Conservation (phyloP, 2,797 vertebrate genomes). For the Australoheros facetus region DNA sequence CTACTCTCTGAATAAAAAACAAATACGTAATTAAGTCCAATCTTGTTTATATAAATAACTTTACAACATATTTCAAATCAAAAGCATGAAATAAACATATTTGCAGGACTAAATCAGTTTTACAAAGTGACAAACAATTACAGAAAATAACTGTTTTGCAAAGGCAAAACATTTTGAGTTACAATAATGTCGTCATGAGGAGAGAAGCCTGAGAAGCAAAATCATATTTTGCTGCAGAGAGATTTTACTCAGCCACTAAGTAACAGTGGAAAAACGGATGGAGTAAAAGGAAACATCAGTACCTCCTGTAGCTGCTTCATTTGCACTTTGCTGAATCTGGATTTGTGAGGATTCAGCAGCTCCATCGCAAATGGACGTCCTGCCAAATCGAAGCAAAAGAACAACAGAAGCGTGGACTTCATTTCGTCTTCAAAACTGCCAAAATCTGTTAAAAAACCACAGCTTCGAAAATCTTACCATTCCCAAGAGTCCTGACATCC, state of each 20-base stretch:
- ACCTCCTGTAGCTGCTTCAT: slow-evolving; percentile 95
- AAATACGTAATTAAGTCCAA: background rate
- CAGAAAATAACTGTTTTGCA: background rate
- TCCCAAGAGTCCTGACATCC: slow-evolving; percentile 95
- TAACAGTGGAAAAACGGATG: background rate
- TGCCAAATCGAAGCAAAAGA: slow-evolving; percentile 53
- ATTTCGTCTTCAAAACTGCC: background rate
- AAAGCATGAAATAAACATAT: background rate
- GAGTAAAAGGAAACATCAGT: background rate
- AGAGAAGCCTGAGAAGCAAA: background rate
- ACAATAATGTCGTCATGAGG: background rate
- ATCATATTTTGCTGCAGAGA: background rate
- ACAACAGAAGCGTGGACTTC: background rate
- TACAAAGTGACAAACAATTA: background rate
- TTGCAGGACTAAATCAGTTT: background rate
- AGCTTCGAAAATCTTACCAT: slow-evolving; percentile 78
- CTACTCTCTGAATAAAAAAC: background rate
- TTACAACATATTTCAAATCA: background rate
- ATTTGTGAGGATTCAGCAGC: slow-evolving; percentile 91
- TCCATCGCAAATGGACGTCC: slow-evolving; percentile 96
- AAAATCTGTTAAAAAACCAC: background rate
- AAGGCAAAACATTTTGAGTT: background rate
- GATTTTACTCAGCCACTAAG: background rate
- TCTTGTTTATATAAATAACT: background rate
- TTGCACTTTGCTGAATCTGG: slow-evolving; percentile 78